Evolutionary conservation across 2,888 invertebrate genomes (phyloP).

Genomic region (Deroplatys truncata): DNA sequence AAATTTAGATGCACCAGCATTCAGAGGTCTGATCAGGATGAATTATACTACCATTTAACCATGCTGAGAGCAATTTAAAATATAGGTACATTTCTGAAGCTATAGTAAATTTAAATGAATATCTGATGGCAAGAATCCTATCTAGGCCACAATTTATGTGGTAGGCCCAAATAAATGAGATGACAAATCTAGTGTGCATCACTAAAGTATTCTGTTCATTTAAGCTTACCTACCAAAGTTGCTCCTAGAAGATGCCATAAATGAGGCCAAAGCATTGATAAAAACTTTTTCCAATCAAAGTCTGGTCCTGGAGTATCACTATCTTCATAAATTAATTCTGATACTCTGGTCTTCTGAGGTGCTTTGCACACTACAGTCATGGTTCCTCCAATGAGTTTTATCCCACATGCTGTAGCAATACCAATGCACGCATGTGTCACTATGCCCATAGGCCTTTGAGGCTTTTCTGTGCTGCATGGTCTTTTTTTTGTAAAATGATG

Average conservation of each 20-base stretch:
- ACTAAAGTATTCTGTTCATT: too few species aligned
- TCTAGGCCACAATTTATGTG: too few species aligned
- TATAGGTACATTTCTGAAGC: too few species aligned
- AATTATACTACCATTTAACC: too few species aligned
- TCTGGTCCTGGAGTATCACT: constrained; percentile 41
- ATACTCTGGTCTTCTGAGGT: neutral
- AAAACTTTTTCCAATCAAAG: constrained; percentile 77
- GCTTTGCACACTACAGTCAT: constrained; percentile 10
- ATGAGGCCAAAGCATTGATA: constrained; percentile 70
- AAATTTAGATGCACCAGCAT: too few species aligned
- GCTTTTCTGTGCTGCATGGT: neutral
- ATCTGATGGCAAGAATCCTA: too few species aligned
- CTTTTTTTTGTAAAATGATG: neutral
- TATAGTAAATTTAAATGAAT: too few species aligned
- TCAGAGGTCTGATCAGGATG: too few species aligned
- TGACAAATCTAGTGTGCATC: too few species aligned
- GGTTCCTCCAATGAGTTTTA: constrained; percentile 9
- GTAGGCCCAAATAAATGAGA: too few species aligned
- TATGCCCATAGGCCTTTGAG: neutral
- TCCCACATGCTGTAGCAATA: constrained; percentile 16
- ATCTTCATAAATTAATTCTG: neutral
- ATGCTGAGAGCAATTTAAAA: too few species aligned
- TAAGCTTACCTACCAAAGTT: constrained; percentile 60
- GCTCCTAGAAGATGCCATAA: constrained; percentile 72
- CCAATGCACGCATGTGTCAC: constrained; percentile 3